Evolutionary conservation across 1,140 invertebrate genomes (phyloP).

Genomic region (Notospermus geniculatus): DNA sequence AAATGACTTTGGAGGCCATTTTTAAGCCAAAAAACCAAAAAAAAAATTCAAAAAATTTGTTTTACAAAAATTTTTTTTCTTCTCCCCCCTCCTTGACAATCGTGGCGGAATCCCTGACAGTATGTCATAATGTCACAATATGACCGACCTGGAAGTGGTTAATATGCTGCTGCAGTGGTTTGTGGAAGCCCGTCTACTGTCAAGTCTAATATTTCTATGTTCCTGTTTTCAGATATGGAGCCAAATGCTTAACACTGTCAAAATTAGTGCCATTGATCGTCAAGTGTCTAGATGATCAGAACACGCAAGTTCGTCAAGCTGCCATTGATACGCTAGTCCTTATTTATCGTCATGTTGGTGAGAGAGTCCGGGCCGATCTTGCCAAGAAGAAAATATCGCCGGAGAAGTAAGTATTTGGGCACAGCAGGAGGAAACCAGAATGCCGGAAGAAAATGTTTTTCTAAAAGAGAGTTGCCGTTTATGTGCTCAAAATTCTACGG

Average conservation of each 20-base stretch:
- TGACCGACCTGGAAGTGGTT: no score
- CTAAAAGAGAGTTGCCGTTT: no score
- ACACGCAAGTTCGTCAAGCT: conserved; percentile 76
- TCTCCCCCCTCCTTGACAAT: no score
- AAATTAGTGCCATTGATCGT: conserved; percentile 80
- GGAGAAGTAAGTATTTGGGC: conserved; percentile 66
- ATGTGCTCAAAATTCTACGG: no score
- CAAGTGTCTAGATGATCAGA: conserved; percentile 85
- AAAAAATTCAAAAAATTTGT: no score
- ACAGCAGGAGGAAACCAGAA: no score
- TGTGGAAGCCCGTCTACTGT: conserved; percentile 1
- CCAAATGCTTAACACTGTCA: conserved; percentile 74
- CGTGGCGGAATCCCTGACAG: no score
- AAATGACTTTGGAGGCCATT: no score
- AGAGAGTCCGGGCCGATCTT: conserved; percentile 79
- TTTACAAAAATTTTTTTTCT: no score
- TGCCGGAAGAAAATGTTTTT: no score
- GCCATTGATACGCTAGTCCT: conserved; percentile 82
- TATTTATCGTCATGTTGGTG: conserved; percentile 90
- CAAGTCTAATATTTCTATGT: conserved; percentile 18
- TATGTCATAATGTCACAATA: no score
- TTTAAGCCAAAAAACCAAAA: no score
- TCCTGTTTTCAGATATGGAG: conserved; percentile 71
- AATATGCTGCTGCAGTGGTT: not conserved
- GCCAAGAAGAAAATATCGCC: conserved; percentile 74